Base-by-base conservation (phyloP, 1,140 invertebrate species). In the Eumaeus atala region DNA sequence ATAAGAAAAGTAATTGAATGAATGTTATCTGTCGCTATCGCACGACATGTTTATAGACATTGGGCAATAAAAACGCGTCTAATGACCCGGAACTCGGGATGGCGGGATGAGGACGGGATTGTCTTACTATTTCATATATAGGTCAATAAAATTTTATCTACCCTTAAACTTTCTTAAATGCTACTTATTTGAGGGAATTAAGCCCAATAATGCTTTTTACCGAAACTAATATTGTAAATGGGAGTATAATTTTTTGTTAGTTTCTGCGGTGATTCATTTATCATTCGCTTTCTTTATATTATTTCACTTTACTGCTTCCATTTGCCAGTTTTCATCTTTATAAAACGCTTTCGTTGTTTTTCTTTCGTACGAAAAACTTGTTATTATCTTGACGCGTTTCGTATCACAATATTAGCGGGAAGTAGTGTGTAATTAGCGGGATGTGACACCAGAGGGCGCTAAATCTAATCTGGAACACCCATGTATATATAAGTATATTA, bases 91-190 rank as follows among this genome's bases (percentile, higher is more conserved):
- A 82, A 77, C 66, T 77, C 69, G 68, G 56, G 40, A 44, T 44
- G 16, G 21, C 40, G 40, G 73, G 64, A 70, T 67, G 54, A 63
- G 66, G 62, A 48, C 65, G 66, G 58, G 61, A 84, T 78, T 84
- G 79, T 82, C 70, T 83, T 70, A 81, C 73, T 84, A 87, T 78
- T 77, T 87, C 81, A 81, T 87, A 83, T 81, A 84, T 73, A 74
- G 77, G 72, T 77, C 70, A 78, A 84, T 87, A 87, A 87, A 84
- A 84, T 84, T 87, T 87, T 84, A 87, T 84, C 76, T 80, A 62
- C 70, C 80, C 76, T 83, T 83, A 81, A 81, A 86, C 68, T 84
- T 76, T 69, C 70, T 81, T 84, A 81, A 83, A 78, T 62, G 79
- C 54, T 28, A 28, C 21, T 28, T 67, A 67, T 55, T n/a, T 49